Percentiles rank a stretch among this genome's conserved stretches.
phyloP scores from a whole-genome alignment of 2,113 vertebrate genomes.

The Okapia johnstoni region DNA sequence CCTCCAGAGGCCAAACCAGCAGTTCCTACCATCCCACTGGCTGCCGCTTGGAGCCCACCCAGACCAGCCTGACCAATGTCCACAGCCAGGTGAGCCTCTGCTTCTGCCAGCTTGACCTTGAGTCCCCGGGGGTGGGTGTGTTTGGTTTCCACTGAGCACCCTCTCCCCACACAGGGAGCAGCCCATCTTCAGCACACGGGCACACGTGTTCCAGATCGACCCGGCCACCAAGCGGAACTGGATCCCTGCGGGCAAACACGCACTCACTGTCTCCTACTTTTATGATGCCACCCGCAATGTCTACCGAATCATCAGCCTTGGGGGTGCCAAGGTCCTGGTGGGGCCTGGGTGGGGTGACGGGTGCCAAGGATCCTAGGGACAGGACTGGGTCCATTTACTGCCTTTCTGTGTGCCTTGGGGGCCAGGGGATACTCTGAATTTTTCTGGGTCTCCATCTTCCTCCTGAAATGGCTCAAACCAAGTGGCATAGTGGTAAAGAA shows the following conservation, averaged over 20 bases:
- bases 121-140: neutral
- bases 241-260: constrained; percentile 97
- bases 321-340: constrained; percentile 91
- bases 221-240: constrained; percentile 95
- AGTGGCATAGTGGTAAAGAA: neutral
- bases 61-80: constrained; percentile 69
- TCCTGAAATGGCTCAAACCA: neutral
- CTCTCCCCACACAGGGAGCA: constrained; percentile 88
- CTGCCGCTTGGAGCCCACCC: neutral
- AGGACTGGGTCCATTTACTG: neutral
- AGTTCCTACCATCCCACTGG: neutral
- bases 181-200: constrained; percentile 95
- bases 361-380: neutral
- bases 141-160: accelerated
- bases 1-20: neutral
- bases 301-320: constrained; percentile 98
- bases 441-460: neutral
- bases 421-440: neutral
- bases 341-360: neutral
- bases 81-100: constrained; percentile 64
- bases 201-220: constrained; percentile 98
- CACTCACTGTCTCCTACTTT: constrained; percentile 95
- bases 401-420: neutral
- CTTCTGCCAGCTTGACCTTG: too few relatives aligned
- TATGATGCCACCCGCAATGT: constrained; percentile 92